Evolutionary conservation across 2,113 vertebrate species (phyloP).

Genomic region (Microtus ochrogaster): DNA sequence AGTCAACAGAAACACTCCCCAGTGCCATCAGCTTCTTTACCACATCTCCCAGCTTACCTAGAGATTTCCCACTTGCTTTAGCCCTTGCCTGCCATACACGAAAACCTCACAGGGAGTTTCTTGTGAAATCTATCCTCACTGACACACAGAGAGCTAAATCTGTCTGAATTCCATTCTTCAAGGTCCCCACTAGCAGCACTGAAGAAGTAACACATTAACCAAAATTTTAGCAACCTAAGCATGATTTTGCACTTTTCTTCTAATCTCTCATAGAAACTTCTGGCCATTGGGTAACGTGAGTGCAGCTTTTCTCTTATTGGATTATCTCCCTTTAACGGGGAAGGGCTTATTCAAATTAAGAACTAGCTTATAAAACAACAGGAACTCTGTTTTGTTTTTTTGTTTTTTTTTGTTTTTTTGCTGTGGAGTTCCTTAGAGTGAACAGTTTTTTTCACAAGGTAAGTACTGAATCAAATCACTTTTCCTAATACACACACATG

Average conservation of each 20-base stretch:
- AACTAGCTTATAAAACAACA: background rate
- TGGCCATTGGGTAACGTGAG: background rate
- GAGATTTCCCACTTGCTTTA: background rate
- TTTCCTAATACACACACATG: background rate
- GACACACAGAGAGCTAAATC: background rate
- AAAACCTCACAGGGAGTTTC: background rate
- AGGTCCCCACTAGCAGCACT: background rate
- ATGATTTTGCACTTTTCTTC: background rate
- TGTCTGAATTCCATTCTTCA: background rate
- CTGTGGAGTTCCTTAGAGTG: background rate
- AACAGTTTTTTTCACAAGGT: background rate
- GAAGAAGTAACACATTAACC: background rate
- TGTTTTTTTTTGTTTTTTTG: too few relatives aligned
- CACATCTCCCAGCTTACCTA: background rate
- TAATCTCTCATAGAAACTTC: background rate
- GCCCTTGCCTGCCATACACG: background rate
- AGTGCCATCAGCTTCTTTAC: too few relatives aligned
- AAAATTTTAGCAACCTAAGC: background rate
- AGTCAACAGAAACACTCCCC: too few relatives aligned
- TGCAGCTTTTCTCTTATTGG: background rate
- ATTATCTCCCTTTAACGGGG: background rate
- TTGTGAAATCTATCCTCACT: background rate
- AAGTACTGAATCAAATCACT: background rate
- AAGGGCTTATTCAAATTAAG: background rate
- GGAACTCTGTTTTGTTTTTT: background rate